Evolutionary conservation across 2,888 invertebrate genomes (phyloP).

Genomic region (Antheraea assamensis): DNA sequence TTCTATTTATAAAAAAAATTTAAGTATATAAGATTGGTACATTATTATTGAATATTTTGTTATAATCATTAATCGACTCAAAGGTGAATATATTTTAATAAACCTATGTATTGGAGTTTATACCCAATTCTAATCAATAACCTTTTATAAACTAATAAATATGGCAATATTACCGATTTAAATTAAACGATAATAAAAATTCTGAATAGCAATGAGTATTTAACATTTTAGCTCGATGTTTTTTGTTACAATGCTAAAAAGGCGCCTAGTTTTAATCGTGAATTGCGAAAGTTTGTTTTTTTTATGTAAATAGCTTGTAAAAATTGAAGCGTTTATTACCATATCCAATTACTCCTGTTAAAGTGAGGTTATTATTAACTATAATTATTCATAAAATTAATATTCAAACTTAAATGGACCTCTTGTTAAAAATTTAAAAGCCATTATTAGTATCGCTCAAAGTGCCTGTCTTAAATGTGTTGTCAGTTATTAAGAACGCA

Average conservation of each 20-base stretch:
- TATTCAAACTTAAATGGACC: background rate
- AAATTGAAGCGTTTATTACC: background rate
- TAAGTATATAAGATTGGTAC: too few relatives aligned
- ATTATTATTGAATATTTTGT: too few relatives aligned
- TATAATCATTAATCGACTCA: background rate
- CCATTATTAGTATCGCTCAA: background rate
- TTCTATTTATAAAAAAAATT: too few relatives aligned
- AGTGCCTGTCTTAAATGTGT: background rate
- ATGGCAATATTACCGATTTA: background rate
- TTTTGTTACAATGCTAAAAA: conserved; percentile 4
- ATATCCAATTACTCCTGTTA: background rate
- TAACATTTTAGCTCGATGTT: background rate
- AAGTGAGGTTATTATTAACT: background rate
- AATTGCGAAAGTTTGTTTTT: background rate
- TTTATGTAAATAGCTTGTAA: background rate
- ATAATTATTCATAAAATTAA: background rate
- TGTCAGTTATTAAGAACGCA: background rate
- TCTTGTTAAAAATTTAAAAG: background rate
- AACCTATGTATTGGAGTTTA: background rate
- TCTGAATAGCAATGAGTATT: background rate
- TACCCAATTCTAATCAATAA: background rate
- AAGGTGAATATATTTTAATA: background rate
- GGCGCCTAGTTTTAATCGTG: background rate
- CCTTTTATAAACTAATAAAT: background rate
- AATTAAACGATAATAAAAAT: background rate